These are phyloP conservation scores for Anastrepha ludens DNA, from an alignment of 1,140 invertebrate species.

Conservation along the genomic window DNA sequence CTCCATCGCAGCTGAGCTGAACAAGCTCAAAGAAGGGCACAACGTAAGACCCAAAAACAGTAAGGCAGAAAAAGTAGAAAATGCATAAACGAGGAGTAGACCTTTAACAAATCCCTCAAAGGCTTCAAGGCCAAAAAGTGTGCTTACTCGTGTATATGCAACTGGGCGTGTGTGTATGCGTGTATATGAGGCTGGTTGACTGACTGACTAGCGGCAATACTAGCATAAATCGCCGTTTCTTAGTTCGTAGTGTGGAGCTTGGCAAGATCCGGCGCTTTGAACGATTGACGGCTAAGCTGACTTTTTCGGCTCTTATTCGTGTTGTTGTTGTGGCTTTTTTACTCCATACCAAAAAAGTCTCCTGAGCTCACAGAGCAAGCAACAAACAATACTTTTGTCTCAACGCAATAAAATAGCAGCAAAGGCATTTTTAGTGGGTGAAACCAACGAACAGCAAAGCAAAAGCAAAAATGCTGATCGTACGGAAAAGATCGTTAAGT, in stretches of 20 bases:
- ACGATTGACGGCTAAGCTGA: background rate
- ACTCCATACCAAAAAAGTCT: background rate
- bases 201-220: background rate
- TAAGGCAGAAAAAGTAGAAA: background rate
- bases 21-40: background rate
- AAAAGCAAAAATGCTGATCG: background rate
- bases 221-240: background rate
- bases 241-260: background rate
- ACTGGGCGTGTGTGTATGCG: background rate
- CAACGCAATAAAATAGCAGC: background rate
- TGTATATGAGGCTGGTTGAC: background rate
- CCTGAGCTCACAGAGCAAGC: background rate
- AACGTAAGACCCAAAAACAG: background rate
- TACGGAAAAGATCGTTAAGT: slow-evolving; percentile 24
- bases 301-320: background rate
- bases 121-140: slow-evolving; percentile 53
- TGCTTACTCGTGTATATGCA: background rate
- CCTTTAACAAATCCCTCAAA: slow-evolving; percentile 48
- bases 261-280: no score
- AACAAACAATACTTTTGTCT: background rate
- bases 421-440: slow-evolving; percentile 38
- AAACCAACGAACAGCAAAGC: background rate
- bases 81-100: slow-evolving; percentile 24
- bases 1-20: background rate
- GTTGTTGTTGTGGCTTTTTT: background rate